Evolutionary conservation across 35 echinoderm and acorn worm species (phyloP).

Genomic region (Ptychodera flava): DNA sequence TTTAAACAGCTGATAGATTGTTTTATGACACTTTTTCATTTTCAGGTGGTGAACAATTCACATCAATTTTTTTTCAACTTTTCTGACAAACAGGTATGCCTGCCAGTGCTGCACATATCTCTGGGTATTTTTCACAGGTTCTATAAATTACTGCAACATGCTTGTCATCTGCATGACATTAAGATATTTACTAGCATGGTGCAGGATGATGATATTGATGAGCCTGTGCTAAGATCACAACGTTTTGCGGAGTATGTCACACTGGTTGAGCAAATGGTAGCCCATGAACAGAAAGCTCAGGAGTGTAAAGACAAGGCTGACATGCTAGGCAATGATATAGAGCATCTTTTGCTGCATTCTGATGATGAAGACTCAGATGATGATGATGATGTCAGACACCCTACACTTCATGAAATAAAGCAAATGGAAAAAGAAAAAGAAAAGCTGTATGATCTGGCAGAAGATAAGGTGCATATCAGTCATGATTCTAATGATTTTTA

Average conservation of each 20-base stretch:
- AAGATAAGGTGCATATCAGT: neutral
- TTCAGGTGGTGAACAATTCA: no score
- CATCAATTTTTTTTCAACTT: no score
- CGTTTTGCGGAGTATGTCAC: neutral
- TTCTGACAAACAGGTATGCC: neutral
- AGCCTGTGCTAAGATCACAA: neutral
- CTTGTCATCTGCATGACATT: neutral
- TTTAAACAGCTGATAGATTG: no score
- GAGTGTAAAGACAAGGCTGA: neutral
- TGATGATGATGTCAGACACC: neutral
- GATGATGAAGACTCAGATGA: no score
- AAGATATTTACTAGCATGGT: neutral
- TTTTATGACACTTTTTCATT: no score
- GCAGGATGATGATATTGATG: neutral
- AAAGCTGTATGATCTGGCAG: neutral
- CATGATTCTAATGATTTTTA: neutral
- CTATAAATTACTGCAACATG: neutral
- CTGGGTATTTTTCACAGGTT: neutral
- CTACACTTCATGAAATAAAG: neutral
- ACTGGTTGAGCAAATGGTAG: neutral
- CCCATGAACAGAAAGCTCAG: neutral
- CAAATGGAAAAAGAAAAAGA: neutral
- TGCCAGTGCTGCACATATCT: neutral
- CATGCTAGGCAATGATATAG: neutral
- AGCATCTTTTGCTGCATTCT: neutral